Evolutionary conservation across 1,140 invertebrate genomes (phyloP).

Genomic region (Belonocnema kinseyi): DNA sequence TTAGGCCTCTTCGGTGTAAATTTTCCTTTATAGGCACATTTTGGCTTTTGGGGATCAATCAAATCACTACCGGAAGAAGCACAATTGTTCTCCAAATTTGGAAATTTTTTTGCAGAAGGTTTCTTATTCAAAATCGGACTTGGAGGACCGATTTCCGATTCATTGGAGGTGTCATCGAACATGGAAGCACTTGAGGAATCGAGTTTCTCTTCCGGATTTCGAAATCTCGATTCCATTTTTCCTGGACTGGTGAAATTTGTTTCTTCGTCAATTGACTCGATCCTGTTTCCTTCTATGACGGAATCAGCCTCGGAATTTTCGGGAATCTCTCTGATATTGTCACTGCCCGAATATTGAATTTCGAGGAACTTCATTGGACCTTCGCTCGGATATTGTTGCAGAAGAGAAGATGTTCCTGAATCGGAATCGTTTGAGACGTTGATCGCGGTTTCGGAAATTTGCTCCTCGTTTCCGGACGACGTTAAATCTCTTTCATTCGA

Average conservation of each 20-base stretch:
- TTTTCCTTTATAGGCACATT: neutral
- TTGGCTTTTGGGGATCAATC: neutral
- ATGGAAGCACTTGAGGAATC: neutral
- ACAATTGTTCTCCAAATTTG: neutral
- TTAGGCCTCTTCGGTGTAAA: too few species aligned
- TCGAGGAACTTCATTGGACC: slow-evolving; percentile 46
- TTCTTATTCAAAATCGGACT: neutral
- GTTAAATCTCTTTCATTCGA: slow-evolving; percentile 25
- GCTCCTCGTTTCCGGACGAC: neutral
- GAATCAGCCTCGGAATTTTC: neutral
- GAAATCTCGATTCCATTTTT: neutral
- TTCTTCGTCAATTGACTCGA: neutral
- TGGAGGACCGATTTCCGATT: neutral
- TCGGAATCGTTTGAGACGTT: slow-evolving; percentile 57
- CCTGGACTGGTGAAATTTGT: neutral
- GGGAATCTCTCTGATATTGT: neutral
- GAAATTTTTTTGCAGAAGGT: neutral
- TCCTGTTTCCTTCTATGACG: neutral
- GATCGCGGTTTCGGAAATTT: slow-evolving; percentile 32
- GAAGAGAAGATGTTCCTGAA: slow-evolving; percentile 56
- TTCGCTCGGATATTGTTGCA: slow-evolving; percentile 60
- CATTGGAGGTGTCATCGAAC: neutral
- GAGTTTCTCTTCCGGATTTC: too few species aligned
- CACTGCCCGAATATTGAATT: neutral
- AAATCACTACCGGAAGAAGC: neutral